A percentile compares a stretch with the other conserved stretches of the same genome.
Evolutionary conservation across 2,797 vertebrate species (phyloP).

Genomic region (Chloroceryle inda): DNA sequence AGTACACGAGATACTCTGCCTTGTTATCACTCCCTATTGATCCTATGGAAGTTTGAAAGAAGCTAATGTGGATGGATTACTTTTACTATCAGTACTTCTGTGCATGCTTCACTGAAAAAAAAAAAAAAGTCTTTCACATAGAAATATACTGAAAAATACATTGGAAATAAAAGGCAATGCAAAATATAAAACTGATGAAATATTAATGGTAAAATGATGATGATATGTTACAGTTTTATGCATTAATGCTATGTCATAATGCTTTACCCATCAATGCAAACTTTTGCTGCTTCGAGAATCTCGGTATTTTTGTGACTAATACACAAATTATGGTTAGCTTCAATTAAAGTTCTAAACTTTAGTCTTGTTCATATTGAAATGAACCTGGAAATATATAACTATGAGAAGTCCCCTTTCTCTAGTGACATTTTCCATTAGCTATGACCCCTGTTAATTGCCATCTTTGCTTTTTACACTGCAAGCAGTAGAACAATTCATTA

Average conservation of each 20-base stretch:
- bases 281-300: background rate
- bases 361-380: background rate
- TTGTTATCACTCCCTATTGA: background rate
- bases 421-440: background rate
- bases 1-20: background rate
- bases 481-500: background rate
- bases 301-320: background rate
- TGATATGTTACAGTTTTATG: background rate
- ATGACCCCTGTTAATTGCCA: background rate
- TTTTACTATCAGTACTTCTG: background rate
- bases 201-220: constrained; percentile 57
- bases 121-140: background rate
- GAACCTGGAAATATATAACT: background rate
- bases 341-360: background rate
- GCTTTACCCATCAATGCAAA: constrained; percentile 25
- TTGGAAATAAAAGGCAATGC: constrained; percentile 29
- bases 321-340: background rate
- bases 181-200: constrained; percentile 50
- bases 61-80: background rate
- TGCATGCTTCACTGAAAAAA: background rate
- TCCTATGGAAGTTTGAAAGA: background rate
- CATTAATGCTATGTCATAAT: constrained; percentile 54
- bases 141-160: background rate
- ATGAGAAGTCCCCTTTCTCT: background rate
- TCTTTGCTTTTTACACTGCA: background rate